A percentile compares a stretch with the other conserved stretches of the same genome.
These are phyloP conservation scores for Corythornis leucogaster DNA, from an alignment of 2,797 vertebrate genomes.

Conservation along the genomic window DNA sequence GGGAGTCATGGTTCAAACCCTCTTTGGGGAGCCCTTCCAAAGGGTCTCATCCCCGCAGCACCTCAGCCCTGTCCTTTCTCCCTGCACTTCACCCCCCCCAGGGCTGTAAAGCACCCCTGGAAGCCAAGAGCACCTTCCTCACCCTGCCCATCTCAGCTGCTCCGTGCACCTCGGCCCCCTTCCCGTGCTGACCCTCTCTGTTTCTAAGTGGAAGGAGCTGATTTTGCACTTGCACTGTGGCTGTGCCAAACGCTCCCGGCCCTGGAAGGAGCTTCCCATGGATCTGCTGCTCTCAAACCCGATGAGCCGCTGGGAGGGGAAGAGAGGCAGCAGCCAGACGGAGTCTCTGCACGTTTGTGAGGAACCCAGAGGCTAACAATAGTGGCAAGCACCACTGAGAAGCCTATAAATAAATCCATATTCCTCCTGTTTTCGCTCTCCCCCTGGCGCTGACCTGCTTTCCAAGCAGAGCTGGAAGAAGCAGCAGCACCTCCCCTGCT, in stretches of 20 bases:
- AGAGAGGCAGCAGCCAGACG: background rate
- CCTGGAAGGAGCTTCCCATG: background rate
- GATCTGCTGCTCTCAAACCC: background rate
- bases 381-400: background rate
- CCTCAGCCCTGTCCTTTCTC: background rate
- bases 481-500: background rate
- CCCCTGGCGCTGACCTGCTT: constrained; percentile 21
- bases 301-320: background rate
- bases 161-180: background rate
- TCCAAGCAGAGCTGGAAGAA: background rate
- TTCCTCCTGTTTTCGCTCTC: background rate
- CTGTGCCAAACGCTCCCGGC: background rate
- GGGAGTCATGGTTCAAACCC: background rate
- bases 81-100: background rate
- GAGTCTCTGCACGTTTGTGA: background rate
- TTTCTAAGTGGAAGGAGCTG: background rate
- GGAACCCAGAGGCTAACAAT: background rate
- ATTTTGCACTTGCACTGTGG: background rate
- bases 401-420: background rate
- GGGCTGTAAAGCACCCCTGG: background rate
- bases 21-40: accelerated
- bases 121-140: background rate
- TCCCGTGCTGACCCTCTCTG: background rate
- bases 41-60: background rate
- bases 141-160: background rate